Base-by-base conservation (phyloP, 2,888 invertebrate genomes). In the Hecatera dysodea region DNA sequence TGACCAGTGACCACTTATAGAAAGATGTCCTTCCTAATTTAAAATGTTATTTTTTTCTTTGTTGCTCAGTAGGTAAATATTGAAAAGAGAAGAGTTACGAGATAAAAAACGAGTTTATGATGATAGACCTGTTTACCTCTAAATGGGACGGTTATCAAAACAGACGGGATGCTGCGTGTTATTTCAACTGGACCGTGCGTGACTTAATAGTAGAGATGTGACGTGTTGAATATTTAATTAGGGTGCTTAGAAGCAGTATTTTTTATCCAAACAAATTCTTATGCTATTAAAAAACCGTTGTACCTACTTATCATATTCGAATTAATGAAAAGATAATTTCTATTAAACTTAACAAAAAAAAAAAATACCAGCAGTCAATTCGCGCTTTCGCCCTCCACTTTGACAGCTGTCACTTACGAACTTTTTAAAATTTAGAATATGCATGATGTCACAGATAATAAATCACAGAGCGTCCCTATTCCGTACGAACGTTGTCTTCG, bases 121-220 rank as follows among this genome's bases (percentile, higher is more conserved):
- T 82, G 81, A 83, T 78, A 72, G 77, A 85, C 83, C 86, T 84
- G 89, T 90, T 89, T 88, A 85, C 73, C 81, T 83, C 86, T 87
- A 86, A 88, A 89, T 87, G 88, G 88, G 89, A 89, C 86, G 84
- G 85, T 87, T 89, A 87, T 89, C 88, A 90, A 87, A 91, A 92
- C 85, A 90, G 76, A 74, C 84, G 86, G 93, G 94, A 95, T 94
- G 94, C 95, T 95, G 95, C 56, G 81, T 95, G 95, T 95, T 95
- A 89, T 94, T 94, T 85, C 95, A 95, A 94, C 95, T 95, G 95
- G 94, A 91, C 93, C 88, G 89, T 86, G 90, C 93, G 91, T 93
- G 93, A 90, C 88, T 86, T 71, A 67, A 69, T 81, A 81, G 76
- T 83, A 67, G 66, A 77, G 76, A 73, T 72, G 70, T 69, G 82